A percentile compares a stretch with the other conserved stretches of the same genome.
Evolutionary conservation across 2,113 vertebrate species (phyloP).

Genomic region (Nothocercus julius): DNA sequence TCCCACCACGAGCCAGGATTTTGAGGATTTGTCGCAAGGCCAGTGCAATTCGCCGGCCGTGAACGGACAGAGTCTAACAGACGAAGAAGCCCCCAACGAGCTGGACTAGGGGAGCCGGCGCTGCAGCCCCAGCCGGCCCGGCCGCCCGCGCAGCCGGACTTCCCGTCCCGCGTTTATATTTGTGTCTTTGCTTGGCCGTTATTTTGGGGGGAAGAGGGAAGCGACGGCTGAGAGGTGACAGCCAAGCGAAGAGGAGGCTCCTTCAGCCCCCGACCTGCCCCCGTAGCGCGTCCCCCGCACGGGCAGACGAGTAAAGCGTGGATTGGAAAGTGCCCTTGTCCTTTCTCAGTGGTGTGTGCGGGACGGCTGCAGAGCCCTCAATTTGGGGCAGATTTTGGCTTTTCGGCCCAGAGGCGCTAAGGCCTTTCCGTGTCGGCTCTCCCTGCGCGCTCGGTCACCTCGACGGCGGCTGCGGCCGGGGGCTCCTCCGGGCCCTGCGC

Average conservation of each 20-base stretch:
- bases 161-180: constrained; percentile 12
- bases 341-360: neutral
- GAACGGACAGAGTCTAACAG: constrained; percentile 79
- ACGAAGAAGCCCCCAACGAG: constrained; percentile 32
- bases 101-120: neutral
- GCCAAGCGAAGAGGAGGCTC: neutral
- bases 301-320: constrained; percentile 22
- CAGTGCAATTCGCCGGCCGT: constrained; percentile 78
- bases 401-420: no score
- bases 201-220: neutral
- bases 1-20: constrained; percentile 88
- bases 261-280: neutral
- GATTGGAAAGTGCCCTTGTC: neutral
- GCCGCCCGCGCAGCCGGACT: neutral
- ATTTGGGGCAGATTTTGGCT: accelerated
- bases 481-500: no score
- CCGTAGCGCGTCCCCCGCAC: neutral
- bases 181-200: neutral
- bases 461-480: no score
- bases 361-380: accelerated
- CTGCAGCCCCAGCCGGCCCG: accelerated
- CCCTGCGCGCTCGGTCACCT: no score
- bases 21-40: constrained; percentile 90
- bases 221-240: neutral
- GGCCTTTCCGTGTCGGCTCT: no score